These are phyloP conservation scores for Chauna torquata DNA, from an alignment of 2,113 vertebrate genomes.

Conservation along the genomic window DNA sequence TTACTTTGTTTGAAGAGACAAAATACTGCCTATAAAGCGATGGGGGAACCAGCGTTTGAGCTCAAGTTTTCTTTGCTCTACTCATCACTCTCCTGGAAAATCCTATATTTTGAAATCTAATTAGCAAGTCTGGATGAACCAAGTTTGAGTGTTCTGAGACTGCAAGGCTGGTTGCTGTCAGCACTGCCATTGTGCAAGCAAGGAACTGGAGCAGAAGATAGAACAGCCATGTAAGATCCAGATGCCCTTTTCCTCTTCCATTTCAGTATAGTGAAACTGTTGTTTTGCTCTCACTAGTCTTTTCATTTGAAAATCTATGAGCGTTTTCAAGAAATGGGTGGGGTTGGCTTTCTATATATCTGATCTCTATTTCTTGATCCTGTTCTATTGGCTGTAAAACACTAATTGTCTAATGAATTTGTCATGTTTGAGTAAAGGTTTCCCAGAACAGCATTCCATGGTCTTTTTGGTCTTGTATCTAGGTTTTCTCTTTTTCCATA, in stretches of 20 bases:
- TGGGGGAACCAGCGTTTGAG: not conserved
- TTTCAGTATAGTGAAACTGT: not conserved
- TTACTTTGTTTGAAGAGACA: not conserved
- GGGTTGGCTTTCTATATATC: not conserved
- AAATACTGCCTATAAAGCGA: not conserved
- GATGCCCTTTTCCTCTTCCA: not conserved
- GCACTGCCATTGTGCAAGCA: fast-evolving
- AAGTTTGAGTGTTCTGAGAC: not conserved
- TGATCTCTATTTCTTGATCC: not conserved
- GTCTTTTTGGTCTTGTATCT: not conserved
- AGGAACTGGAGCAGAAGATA: not conserved
- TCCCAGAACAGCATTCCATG: fast-evolving
- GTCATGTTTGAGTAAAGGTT: not conserved
- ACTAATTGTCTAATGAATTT: not conserved
- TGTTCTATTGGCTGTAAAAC: not conserved
- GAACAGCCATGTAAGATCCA: not conserved
- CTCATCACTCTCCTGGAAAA: not conserved
- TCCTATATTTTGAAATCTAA: not conserved
- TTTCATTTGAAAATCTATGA: not conserved
- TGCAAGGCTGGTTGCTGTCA: not conserved
- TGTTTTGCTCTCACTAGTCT: not conserved
- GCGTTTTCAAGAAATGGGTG: not conserved
- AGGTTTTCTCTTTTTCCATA: not conserved
- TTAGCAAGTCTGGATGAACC: not conserved
- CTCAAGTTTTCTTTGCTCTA: not conserved